Conservation (phyloP, 2,888 invertebrate genomes). For the Buathra laborator region DNA sequence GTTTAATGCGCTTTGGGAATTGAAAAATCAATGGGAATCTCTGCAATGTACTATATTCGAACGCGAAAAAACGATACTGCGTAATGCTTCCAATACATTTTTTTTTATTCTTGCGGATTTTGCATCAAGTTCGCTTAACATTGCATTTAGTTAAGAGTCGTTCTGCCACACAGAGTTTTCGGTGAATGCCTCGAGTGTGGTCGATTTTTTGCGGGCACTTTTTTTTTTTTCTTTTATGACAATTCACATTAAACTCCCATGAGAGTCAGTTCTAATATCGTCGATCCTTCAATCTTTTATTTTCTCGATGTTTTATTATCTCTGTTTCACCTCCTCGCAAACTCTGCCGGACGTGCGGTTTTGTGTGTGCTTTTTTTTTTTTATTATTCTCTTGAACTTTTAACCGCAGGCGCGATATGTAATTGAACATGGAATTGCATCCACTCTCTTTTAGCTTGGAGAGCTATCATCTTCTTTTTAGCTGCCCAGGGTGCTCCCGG, state of each 20-base stretch:
- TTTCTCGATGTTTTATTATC: constrained; percentile 1
- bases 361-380: not conserved
- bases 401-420: constrained; percentile 72
- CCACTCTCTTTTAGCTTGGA: constrained; percentile 61
- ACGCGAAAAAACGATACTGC: not conserved
- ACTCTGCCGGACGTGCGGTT: constrained; percentile 18
- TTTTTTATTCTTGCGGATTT: not conserved
- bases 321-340: constrained; percentile 17
- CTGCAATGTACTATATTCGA: not conserved
- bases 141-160: not conserved
- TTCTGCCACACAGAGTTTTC: not conserved
- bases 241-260: not conserved
- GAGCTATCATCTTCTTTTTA: constrained; percentile 55
- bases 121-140: not conserved
- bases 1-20: not conserved
- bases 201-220: not conserved
- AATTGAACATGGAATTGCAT: constrained; percentile 78
- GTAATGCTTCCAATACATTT: not conserved
- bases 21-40: not conserved
- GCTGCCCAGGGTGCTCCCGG: constrained; percentile 65
- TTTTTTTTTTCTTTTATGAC: constrained; percentile 15
- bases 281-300: not conserved
- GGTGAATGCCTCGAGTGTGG: not conserved
- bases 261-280: not conserved
- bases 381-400: constrained; percentile 45